phyloP scores from a whole-genome alignment of 2,113 vertebrate species.

The Trematomus loennbergii region DNA sequence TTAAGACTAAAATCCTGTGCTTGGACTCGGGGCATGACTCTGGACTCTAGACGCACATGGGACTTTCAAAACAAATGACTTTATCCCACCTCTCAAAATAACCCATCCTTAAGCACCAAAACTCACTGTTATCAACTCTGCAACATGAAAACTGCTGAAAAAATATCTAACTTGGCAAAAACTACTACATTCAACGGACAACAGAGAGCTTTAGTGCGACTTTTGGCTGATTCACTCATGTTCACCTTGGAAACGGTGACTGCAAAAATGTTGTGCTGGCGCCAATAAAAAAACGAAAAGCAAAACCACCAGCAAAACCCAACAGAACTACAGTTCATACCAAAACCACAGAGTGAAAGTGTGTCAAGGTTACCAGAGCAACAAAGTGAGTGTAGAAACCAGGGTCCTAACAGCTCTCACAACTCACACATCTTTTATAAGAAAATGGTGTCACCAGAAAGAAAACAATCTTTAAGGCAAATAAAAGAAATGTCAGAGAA shows the following conservation, averaged over 20 bases:
- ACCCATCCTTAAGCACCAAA: not conserved
- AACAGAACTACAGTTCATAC: not conserved
- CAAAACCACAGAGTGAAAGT: not conserved
- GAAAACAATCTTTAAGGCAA: not conserved
- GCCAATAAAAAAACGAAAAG: conserved; percentile 5
- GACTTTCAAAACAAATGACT: not conserved
- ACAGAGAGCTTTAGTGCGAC: not conserved
- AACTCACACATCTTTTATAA: not conserved
- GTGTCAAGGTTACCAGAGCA: not conserved
- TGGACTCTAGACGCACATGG: not conserved
- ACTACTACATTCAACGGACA: not conserved
- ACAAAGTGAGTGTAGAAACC: not conserved
- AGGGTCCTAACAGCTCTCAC: not conserved
- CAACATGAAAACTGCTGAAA: conserved; percentile 10
- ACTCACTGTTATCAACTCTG: not conserved
- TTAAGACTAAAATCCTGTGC: not conserved
- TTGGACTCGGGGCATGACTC: not conserved
- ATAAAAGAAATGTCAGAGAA: not conserved
- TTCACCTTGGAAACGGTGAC: conserved; percentile 40
- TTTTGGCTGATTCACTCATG: not conserved
- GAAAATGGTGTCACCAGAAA: not conserved
- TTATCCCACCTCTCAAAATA: not conserved
- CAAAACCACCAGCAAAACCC: not conserved
- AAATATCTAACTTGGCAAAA: conserved; percentile 6
- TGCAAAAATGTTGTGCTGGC: conserved; percentile 7